A percentile compares a stretch with the other conserved stretches of the same genome.
These are phyloP conservation scores for Phaetusa simplex DNA, from an alignment of 2,113 vertebrate genomes.

Conservation along the genomic window DNA sequence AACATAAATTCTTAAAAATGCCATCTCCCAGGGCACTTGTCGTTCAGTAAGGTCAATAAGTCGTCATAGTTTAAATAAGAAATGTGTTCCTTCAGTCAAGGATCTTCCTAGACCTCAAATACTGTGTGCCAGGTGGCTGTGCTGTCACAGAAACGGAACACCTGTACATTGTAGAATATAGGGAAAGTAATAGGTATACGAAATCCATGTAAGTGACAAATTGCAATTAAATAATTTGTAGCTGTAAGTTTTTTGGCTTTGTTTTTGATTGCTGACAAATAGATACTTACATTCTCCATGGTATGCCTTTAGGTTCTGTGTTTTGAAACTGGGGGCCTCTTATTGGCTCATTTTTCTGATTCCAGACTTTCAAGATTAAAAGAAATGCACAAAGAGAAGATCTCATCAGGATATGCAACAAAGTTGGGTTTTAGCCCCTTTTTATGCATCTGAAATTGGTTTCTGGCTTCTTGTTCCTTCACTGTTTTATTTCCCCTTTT, in stretches of 20 bases:
- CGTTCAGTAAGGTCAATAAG: neutral
- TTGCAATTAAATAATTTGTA: neutral
- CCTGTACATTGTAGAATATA: neutral
- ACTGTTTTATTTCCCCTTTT: neutral
- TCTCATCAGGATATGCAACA: neutral
- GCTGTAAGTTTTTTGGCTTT: neutral
- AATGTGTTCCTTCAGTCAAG: neutral
- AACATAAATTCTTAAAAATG: neutral
- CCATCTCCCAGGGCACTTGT: neutral
- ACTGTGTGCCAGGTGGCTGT: neutral
- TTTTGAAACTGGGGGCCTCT: neutral
- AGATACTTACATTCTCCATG: neutral
- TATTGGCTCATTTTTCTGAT: neutral
- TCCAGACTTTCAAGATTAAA: neutral
- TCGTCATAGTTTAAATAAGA: neutral
- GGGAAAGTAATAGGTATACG: neutral
- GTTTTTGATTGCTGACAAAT: neutral
- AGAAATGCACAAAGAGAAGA: neutral
- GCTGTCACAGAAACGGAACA: neutral
- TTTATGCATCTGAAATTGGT: neutral
- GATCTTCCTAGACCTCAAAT: neutral
- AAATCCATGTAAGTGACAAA: neutral
- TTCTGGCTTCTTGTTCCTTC: neutral
- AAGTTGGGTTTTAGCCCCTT: neutral
- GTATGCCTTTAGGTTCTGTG: neutral